phyloP scores from a whole-genome alignment of 2,888 invertebrate species.

The Noctua janthina region DNA sequence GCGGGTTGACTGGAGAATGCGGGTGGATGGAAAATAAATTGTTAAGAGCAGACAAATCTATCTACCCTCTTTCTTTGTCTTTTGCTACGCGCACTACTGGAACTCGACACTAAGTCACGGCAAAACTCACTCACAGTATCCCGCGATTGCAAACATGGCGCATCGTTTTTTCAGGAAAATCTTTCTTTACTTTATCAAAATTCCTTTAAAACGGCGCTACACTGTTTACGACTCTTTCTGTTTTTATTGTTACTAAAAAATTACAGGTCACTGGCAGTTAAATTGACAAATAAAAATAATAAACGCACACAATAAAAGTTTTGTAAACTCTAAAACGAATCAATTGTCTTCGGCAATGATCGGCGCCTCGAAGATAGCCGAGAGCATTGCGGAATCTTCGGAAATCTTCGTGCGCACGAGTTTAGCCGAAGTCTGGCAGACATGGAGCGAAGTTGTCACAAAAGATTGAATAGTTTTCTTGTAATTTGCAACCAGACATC shows the following conservation, averaged over 20 bases:
- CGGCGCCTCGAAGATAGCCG: conserved; percentile 20
- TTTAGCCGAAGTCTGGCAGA: conserved; percentile 46
- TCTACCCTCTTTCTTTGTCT: too few relatives aligned
- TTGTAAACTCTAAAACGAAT: conserved; percentile 35
- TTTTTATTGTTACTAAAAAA: conserved; percentile 1
- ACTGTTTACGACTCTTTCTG: neutral
- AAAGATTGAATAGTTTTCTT: conserved; percentile 61
- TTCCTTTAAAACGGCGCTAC: neutral
- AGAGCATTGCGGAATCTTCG: conserved; percentile 42
- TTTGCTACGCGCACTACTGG: too few relatives aligned
- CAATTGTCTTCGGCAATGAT: conserved; percentile 45
- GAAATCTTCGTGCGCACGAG: conserved; percentile 33
- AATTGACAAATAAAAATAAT: neutral
- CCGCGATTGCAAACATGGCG: too few relatives aligned
- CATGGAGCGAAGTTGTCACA: conserved; percentile 39
- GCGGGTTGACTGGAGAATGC: too few relatives aligned
- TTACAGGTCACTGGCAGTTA: neutral
- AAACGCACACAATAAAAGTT: conserved; percentile 16
- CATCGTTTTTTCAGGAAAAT: neutral
- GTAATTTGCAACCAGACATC: conserved; percentile 68
- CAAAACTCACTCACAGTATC: too few relatives aligned
- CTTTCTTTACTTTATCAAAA: neutral
- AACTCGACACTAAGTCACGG: too few relatives aligned
- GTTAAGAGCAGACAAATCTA: too few relatives aligned
- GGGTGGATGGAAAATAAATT: too few relatives aligned